Evolutionary conservation across 2,113 vertebrate species (phyloP).

Genomic region (Hippocampus barbouri): DNA sequence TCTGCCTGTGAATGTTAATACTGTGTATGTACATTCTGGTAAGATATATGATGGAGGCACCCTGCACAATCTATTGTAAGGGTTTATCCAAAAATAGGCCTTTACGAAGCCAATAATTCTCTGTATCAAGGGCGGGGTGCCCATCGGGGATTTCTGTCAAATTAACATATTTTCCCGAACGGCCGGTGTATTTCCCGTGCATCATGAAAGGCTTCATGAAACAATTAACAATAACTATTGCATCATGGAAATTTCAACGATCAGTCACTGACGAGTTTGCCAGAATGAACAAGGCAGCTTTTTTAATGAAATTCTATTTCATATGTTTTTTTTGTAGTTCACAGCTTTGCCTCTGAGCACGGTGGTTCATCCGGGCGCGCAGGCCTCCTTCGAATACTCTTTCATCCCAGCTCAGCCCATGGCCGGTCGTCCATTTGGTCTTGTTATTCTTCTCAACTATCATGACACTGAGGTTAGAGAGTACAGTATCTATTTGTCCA

Average conservation of each 20-base stretch:
- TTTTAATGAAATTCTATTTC: not conserved
- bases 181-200: no score
- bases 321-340: slow-evolving; percentile 59
- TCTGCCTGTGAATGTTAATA: not conserved
- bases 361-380: slow-evolving; percentile 63
- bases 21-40: no score
- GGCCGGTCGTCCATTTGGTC: slow-evolving; percentile 74
- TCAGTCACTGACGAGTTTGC: not conserved
- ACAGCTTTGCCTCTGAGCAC: slow-evolving; percentile 71
- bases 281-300: not conserved
- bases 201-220: not conserved
- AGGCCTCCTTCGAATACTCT: slow-evolving; percentile 77
- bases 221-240: no score
- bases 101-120: no score
- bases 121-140: no score
- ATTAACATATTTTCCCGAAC: no score
- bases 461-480: slow-evolving; percentile 61
- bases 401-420: slow-evolving; percentile 76
- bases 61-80: no score
- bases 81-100: no score
- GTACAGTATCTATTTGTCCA: not conserved
- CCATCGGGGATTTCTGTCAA: no score
- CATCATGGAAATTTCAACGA: no score
- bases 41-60: no score
- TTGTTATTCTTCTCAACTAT: slow-evolving; percentile 75